Evolutionary conservation across 2,797 vertebrate species (phyloP).

Genomic region (Tangara arthus): DNA sequence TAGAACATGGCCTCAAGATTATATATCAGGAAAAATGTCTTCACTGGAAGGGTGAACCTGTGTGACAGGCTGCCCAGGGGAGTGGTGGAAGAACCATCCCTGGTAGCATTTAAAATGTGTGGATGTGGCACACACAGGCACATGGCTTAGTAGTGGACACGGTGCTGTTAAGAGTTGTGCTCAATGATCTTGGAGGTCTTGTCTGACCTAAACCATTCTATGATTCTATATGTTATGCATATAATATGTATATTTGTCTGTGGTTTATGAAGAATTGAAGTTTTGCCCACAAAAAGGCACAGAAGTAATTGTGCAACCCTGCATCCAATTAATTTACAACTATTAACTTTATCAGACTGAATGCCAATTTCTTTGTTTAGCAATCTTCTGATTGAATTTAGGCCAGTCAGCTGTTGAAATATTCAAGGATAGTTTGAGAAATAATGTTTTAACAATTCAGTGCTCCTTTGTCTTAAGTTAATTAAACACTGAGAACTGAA

Average conservation of each 20-base stretch:
- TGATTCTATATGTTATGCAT: rapidly evolving
- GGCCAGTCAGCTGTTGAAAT: neutral
- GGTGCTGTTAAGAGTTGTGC: neutral
- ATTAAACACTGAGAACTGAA: conserved; percentile 32
- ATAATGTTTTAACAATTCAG: neutral
- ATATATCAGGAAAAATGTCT: no score
- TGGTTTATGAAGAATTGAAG: neutral
- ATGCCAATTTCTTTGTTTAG: neutral
- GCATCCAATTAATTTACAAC: neutral
- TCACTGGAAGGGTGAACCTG: neutral
- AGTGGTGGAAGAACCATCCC: no score
- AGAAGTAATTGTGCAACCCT: neutral
- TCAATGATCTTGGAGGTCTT: neutral
- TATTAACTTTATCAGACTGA: neutral
- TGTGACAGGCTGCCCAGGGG: neutral
- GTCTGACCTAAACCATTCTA: neutral
- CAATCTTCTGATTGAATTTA: neutral
- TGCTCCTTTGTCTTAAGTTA: neutral
- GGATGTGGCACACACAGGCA: neutral
- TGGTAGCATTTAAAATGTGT: neutral
- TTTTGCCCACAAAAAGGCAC: neutral
- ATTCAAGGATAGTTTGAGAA: neutral
- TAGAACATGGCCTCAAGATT: neutral
- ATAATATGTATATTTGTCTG: neutral
- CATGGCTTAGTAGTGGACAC: rapidly evolving